Evolutionary conservation across 23 tunicate genomes (phyloP).

Genomic region (Halocynthia roretzi): DNA sequence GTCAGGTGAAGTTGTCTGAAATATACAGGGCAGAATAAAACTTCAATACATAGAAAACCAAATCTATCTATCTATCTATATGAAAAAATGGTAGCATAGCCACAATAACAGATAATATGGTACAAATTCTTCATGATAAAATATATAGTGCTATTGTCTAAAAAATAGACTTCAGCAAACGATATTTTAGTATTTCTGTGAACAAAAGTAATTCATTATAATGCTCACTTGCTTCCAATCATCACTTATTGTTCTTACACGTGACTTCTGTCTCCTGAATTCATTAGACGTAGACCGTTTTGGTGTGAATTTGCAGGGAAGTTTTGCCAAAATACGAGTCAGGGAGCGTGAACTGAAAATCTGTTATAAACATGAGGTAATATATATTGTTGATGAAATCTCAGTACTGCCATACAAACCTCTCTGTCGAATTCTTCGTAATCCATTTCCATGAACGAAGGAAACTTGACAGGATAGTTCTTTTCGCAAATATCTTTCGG

Average conservation of each 20-base stretch:
- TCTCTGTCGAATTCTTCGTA: slow-evolving; percentile 61
- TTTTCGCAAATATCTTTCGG: not conserved
- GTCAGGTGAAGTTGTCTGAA: no score
- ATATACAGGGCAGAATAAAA: no score
- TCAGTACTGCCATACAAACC: slow-evolving; percentile 19
- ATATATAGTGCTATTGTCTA: not conserved
- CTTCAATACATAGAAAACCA: no score
- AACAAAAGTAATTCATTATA: not conserved
- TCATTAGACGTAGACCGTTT: slow-evolving; percentile 21
- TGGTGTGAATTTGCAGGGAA: no score
- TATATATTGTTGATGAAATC: no score
- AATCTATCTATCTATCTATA: not conserved
- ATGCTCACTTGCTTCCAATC: slow-evolving; percentile 5
- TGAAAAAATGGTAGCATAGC: not conserved
- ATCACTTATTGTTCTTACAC: not conserved
- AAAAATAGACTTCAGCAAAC: no score
- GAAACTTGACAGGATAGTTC: slow-evolving; percentile 27
- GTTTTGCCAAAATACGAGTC: no score
- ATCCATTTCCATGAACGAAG: slow-evolving; percentile 31
- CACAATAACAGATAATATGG: not conserved
- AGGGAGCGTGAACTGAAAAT: no score
- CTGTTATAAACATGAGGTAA: no score
- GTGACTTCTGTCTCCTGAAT: slow-evolving; percentile 8
- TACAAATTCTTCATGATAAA: not conserved
- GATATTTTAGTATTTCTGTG: not conserved